Evolutionary conservation across 1,140 invertebrate species (phyloP), one percentile per base, ranked within the genome.

Genomic region (Rhysida immarginata): DNA sequence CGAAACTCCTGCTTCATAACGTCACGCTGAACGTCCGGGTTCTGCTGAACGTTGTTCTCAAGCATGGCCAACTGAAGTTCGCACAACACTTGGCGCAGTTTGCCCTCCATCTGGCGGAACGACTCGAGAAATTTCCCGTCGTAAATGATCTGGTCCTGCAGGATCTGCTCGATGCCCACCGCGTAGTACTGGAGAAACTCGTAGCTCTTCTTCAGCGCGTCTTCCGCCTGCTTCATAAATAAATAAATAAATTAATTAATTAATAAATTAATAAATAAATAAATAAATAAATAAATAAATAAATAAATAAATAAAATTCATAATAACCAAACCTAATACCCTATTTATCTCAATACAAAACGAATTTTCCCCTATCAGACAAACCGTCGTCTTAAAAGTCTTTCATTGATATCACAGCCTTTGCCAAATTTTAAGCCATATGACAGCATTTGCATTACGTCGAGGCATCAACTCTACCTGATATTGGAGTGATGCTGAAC

Each of bases 151-250:
- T 81, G 77, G 58, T 83, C 81, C 65, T 74, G 71, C n/a, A 77
- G 73, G 13, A 82, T 73, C 65, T 82, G 80, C 58, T 83, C 81
- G 43, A 83, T 59, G 24, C 76, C 81, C 29, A 35, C 29, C 16
- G 29, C 29, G 29, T 35, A 35, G 29, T 35, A 35, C 29, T 35
- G 29, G 5, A 35, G 16, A 35, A 35, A 35, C 29, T 35, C 29
- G 16, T 35, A 35, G 29, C 5, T 8, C 16, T 35, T 35, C 5
- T 16, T 5, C 29, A 35, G 16, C 16, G 29, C 29, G 16, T 35
- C 29, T 5, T 16, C 16, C 16, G 16, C 29, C 29, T 35, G 29
- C 16, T 8, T 5, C 5, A 5, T 8, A 35, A 35, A 16, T 8
- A 35, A 35, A 35, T 8, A 35, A 16, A 35, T 8, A 35, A 16